Percentiles rank a stretch among this genome's conserved stretches.
Conservation (phyloP, 1,140 invertebrate genomes). For the Euura saliciscinereae region DNA sequence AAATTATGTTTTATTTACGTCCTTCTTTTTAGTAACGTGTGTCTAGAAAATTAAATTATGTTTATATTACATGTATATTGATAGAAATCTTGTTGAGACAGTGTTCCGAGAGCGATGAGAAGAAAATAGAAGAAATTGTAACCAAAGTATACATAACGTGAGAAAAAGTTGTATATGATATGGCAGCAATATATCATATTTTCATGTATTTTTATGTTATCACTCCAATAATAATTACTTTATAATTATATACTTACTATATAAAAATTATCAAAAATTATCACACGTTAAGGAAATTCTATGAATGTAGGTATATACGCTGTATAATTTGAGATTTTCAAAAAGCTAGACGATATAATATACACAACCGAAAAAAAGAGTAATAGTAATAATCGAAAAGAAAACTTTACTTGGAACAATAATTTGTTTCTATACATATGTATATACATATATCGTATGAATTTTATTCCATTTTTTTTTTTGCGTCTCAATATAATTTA, state of each 20-base stretch:
- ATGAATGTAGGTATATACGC: background rate
- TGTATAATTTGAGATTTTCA: background rate
- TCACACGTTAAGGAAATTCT: background rate
- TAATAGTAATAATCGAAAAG: no score
- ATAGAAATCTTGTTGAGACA: background rate
- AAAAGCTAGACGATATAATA: background rate
- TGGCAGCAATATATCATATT: background rate
- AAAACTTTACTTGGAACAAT: background rate
- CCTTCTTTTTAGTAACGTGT: background rate
- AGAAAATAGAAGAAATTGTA: background rate
- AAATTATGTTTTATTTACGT: background rate
- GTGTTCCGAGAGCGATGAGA: background rate
- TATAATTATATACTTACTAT: background rate
- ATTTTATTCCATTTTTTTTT: no score
- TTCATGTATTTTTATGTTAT: no score
- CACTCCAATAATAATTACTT: background rate
- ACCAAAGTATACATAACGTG: background rate
- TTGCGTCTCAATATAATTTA: no score
- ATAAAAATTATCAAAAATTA: slow-evolving; percentile 1
- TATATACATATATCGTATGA: background rate
- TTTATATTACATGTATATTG: background rate
- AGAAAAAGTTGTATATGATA: background rate
- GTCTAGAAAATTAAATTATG: background rate
- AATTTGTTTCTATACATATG: background rate
- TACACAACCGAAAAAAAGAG: no score